A percentile compares a stretch with the other conserved stretches of the same genome.
Evolutionary conservation across 2,113 vertebrate genomes (phyloP).

Genomic region (Castor canadensis): DNA sequence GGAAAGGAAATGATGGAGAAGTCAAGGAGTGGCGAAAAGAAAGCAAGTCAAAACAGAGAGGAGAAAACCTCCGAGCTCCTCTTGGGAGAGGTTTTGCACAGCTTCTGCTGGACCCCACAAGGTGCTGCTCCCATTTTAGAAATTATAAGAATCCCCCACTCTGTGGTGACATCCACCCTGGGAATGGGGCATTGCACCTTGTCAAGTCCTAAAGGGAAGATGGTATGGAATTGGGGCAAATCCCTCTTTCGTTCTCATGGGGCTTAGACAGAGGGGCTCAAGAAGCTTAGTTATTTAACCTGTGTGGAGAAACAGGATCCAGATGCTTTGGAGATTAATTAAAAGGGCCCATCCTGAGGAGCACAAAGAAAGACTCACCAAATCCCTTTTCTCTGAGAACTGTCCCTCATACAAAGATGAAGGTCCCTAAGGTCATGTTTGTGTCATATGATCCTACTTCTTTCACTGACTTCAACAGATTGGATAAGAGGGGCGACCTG

Average conservation of each 20-base stretch:
- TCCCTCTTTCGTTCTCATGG: slow-evolving; percentile 74
- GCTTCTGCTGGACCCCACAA: neutral
- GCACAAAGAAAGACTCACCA: slow-evolving; percentile 53
- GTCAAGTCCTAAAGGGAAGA: slow-evolving; percentile 68
- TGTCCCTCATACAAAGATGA: neutral
- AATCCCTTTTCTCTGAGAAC: neutral
- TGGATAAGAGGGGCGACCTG: neutral
- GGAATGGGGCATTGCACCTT: neutral
- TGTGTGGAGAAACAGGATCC: slow-evolving; percentile 73
- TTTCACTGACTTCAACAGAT: neutral
- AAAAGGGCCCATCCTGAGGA: slow-evolving; percentile 52
- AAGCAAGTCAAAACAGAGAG: neutral
- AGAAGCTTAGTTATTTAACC: slow-evolving; percentile 76
- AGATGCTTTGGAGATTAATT: slow-evolving; percentile 74
- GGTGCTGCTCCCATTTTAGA: neutral
- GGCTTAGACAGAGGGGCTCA: slow-evolving; percentile 73
- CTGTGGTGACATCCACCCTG: slow-evolving; percentile 4
- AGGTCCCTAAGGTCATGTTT: neutral
- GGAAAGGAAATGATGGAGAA: neutral
- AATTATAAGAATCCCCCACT: neutral
- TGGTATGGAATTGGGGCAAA: slow-evolving; percentile 46
- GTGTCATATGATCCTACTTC: neutral
- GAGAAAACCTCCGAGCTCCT: neutral
- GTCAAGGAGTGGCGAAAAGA: neutral
- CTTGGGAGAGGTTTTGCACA: neutral